Evolutionary conservation across 2,888 invertebrate genomes (phyloP), one percentile per base, ranked within the genome.

Genomic region (Pachliopta kotzebuea): DNA sequence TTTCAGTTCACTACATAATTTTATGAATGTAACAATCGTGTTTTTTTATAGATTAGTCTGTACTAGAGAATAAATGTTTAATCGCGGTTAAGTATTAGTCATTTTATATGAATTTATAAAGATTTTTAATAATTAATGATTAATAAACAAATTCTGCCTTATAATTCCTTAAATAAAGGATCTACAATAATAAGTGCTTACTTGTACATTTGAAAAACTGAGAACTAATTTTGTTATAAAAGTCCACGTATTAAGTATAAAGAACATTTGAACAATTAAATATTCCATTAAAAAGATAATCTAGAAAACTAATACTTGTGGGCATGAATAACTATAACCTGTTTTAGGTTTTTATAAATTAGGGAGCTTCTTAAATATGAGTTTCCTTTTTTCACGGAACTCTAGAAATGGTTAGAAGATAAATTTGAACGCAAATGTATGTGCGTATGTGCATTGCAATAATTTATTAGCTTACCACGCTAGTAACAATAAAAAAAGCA

Each of bases 391-490:
- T 59, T 20, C 37, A 56, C 50, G 63, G 59, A 60, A 60, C 56
- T 55, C 55, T 59, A 56, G 60, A 37, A 64, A 52, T 31, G 60
- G 63, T 55, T 50, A 49, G n/a, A 31, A n/a, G 60, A 55, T 55
- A 60, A 56, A 64, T 60, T 24, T 55, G 55, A 21, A 29, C 63
- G 60, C 60, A 60, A 60, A 63, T 63, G 63, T 55, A 29, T 55
- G 37, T 59, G 53, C 23, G 54, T 58, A 60, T 63, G 56, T 55
- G 59, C 63, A 60, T 63, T 60, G 50, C 52, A 56, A 60, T 56
- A 52, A 52, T 45, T 56, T 56, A 60, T 60, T 56, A 26, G 14
- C 26, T 37, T 23, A 24, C 20, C 17, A 18, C 56, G 42, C 56
- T 26, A 17, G 42, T 21, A 54, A 57, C 31, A 23, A 49, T 54